Base-by-base conservation (phyloP, 2,888 invertebrate species). In the Temnothorax rugatulus region DNA sequence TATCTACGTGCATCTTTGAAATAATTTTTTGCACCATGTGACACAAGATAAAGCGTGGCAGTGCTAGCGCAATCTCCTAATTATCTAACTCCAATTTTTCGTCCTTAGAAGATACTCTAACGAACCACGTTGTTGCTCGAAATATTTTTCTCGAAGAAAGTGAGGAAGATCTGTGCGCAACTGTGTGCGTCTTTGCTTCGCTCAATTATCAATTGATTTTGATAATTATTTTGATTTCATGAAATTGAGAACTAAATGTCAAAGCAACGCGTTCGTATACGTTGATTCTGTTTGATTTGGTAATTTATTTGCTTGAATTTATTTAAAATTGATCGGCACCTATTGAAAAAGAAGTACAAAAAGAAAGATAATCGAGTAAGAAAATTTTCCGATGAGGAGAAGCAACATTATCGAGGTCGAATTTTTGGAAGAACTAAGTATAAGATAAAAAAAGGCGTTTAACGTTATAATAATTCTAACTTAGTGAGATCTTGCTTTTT, bases 251-350 rank as follows among this genome's bases (percentile, higher is more conserved):
- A 87, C 61, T 47, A 50, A 50, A 50, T 50, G 50, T 50, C 18
- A 82, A 84, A 90, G 89, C 89, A 91, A 92, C 91, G 89, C 84
- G 91, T 90, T 92, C 89, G 90, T 21, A 29, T 34, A 34, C 7
- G 34, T 34, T 34, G 0, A 34, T 5, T 7, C 34, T 34, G 34
- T 34, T 34, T 34, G 34, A 7, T 29, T 29, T 29, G 0, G 29
- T 29, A 34, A 13, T 47, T 21, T 41, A 25, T 68, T 15, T 9
- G 13, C 21, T 54, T 34, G 15, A 11, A 21, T 69, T 15, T 9
- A 15, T 34, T 54, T 38, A 9, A 8, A 21, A 52, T 38, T 59
- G 57, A 74, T 41, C 44, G 81, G 68, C 82, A 64, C 50, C 71
- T 38, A 77, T 61, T 68, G 44, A 68, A 8, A 59, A 44, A 25